phyloP scores from a whole-genome alignment of 1,140 invertebrate species.

The Drosophila ironensis region DNA sequence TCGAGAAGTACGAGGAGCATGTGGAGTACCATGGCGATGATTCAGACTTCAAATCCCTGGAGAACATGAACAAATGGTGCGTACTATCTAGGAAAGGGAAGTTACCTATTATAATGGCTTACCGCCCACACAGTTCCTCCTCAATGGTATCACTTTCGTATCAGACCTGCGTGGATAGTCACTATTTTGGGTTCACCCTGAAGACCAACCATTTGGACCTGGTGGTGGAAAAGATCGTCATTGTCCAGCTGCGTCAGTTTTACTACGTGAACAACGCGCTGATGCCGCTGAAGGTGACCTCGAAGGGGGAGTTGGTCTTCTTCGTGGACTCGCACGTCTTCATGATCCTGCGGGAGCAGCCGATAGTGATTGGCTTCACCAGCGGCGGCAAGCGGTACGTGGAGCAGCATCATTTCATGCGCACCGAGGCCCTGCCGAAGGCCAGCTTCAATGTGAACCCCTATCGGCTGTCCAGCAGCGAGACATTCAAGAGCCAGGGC shows the following conservation, averaged over 20 bases:
- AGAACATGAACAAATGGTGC: conserved; percentile 57
- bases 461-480: conserved; percentile 47
- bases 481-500: conserved; percentile 34
- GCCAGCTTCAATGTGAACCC: conserved; percentile 60
- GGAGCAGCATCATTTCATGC: conserved; percentile 78
- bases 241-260: conserved; percentile 69
- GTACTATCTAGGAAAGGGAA: too few relatives aligned
- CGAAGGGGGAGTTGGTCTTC: conserved; percentile 43
- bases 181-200: conserved; percentile 75
- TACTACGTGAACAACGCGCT: conserved; percentile 63
- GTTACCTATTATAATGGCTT: background rate
- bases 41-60: conserved; percentile 62
- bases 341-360: conserved; percentile 61
- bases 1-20: conserved; percentile 70
- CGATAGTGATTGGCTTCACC: conserved; percentile 62
- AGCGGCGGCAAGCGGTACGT: conserved; percentile 39
- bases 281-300: conserved; percentile 44
- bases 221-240: conserved; percentile 68
- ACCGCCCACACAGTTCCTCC: conserved; percentile 11
- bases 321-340: conserved; percentile 77
- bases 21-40: conserved; percentile 70
- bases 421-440: conserved; percentile 57
- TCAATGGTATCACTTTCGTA: conserved; percentile 58
- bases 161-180: conserved; percentile 65
- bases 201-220: conserved; percentile 41